Evolutionary conservation across 2,797 vertebrate genomes (phyloP).

Genomic region (Myiotriccus ornatus): DNA sequence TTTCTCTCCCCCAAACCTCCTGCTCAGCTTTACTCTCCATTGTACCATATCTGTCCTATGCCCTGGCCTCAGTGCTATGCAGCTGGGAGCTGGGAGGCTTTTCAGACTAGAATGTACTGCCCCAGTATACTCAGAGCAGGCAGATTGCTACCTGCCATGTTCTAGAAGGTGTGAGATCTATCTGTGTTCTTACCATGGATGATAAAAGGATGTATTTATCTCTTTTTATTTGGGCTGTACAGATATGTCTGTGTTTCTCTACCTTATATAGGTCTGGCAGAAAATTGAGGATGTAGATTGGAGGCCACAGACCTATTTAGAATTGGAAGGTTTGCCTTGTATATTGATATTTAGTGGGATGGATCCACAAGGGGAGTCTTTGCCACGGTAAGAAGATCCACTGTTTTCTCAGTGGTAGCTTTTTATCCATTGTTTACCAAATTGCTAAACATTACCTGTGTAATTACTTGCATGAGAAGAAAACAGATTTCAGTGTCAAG

Average conservation of each 20-base stretch:
- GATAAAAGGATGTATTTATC: background rate
- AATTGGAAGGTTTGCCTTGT: constrained; percentile 93
- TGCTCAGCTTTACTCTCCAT: background rate
- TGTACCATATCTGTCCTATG: background rate
- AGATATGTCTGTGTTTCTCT: background rate
- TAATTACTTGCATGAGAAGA: background rate
- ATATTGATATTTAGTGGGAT: constrained; percentile 93
- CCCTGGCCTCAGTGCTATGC: background rate
- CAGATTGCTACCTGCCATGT: background rate
- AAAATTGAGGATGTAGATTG: constrained; percentile 91
- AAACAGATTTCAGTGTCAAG: background rate
- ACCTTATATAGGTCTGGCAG: constrained; percentile 83
- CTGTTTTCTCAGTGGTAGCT: background rate
- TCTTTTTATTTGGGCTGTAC: background rate
- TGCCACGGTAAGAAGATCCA: constrained; percentile 83
- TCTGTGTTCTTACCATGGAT: background rate
- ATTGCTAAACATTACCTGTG: background rate
- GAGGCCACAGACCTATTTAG: constrained; percentile 91
- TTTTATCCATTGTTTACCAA: background rate
- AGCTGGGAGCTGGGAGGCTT: background rate
- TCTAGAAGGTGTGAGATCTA: background rate
- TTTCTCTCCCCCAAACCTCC: background rate
- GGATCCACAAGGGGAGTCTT: constrained; percentile 91
- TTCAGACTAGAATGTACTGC: background rate
- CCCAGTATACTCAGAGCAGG: background rate